Evolutionary conservation across 2,888 invertebrate species (phyloP), one percentile per base, ranked within the genome.

Genomic region (Geotrupes spiniger): DNA sequence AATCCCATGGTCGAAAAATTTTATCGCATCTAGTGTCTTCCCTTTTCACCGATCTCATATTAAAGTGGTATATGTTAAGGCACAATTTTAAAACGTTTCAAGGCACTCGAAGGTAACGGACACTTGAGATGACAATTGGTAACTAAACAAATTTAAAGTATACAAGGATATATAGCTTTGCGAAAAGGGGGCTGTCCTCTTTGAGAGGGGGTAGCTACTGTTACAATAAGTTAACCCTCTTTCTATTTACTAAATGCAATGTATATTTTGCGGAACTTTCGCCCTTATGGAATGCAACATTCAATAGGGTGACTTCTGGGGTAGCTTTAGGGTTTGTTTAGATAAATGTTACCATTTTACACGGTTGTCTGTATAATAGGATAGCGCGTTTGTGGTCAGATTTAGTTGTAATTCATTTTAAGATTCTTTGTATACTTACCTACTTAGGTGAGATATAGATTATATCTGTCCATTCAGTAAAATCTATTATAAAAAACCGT

Each of bases 171-270:
- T 68, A 69, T 68, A 69, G 59, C 57, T 54, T 58, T 31, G 46
- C 46, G 47, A 56, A 50, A 63, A 64, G 62, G 65, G 71, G 72
- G 70, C 64, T 60, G 70, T 63, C 62, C 68, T 61, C 61, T 62
- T 61, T 63, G 58, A 70, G 71, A 65, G 72, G 72, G 72, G 70
- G 57, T 58, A 59, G 63, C 64, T 61, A 62, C 63, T 66, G 64
- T 63, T 66, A 70, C 70, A 71, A 71, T 72, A 67, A 66, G 63
- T 62, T 63, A 65, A 68, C 68, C 69, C 71, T 65, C 66, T 66
- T 61, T 69, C 64, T 70, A 54, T 62, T 62, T 64, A 64, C 64
- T 69, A 69, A 70, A 69, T 70, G 69, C 68, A 67, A 66, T 63
- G 63, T 65, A 65, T 66, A 64, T 63, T 64, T 64, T 54, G 59